Conservation (phyloP, 2,888 invertebrate genomes). For the Trachelus stipa region DNA sequence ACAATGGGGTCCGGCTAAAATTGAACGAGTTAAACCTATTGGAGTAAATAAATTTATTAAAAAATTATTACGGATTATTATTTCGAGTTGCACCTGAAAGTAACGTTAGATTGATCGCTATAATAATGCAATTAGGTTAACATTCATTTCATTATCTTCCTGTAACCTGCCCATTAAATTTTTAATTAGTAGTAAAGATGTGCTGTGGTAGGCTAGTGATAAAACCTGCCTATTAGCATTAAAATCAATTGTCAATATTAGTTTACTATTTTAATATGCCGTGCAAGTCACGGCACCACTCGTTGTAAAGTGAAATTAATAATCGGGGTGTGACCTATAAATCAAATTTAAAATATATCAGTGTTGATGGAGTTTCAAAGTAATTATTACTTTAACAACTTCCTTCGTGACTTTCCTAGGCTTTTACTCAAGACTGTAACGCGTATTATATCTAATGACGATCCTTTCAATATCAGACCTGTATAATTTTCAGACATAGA, state of each 20-base stretch:
- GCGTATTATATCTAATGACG: not conserved
- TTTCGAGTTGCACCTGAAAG: slow-evolving; percentile 64
- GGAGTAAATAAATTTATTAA: slow-evolving; percentile 59
- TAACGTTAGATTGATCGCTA: slow-evolving; percentile 61
- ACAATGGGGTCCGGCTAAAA: slow-evolving; percentile 55
- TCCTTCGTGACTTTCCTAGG: not conserved
- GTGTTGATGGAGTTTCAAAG: not conserved
- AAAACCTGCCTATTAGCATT: slow-evolving; percentile 22
- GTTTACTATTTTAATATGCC: slow-evolving; percentile 30
- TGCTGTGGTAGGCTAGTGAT: slow-evolving; percentile 21
- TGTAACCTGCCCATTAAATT: slow-evolving; percentile 54
- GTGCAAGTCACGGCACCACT: slow-evolving; percentile 48
- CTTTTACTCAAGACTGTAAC: not conserved
- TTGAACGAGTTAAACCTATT: slow-evolving; percentile 62
- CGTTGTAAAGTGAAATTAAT: slow-evolving; percentile 24
- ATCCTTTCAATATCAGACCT: not conserved
- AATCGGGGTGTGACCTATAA: slow-evolving; percentile 31
- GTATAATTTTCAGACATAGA: not conserved
- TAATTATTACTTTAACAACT: not conserved
- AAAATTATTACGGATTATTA: slow-evolving; percentile 46
- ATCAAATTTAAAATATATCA: not conserved
- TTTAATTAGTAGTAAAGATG: slow-evolving; percentile 41
- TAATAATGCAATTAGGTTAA: slow-evolving; percentile 43
- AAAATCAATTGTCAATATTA: slow-evolving; percentile 26
- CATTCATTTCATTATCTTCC: slow-evolving; percentile 48